A percentile compares a stretch with the other conserved stretches of the same genome.
These are phyloP conservation scores for Heliconius himera DNA, from an alignment of 1,140 invertebrate genomes.

Conservation along the genomic window DNA sequence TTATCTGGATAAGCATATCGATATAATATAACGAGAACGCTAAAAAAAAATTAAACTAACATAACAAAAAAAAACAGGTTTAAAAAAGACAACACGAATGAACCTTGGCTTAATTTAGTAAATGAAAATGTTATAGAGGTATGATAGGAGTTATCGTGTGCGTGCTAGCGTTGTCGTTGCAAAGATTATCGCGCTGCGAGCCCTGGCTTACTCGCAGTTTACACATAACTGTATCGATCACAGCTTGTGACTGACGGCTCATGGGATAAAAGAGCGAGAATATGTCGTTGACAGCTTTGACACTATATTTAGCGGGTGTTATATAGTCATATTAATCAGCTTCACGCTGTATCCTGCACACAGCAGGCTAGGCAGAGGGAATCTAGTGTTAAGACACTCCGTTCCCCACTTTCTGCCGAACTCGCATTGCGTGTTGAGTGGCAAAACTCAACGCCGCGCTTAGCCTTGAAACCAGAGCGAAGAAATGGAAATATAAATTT, in stretches of 20 bases:
- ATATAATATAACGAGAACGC: too few species aligned
- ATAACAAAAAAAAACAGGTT: neutral
- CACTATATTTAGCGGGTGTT: conserved; percentile 8
- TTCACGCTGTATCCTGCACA: too few species aligned
- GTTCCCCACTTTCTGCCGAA: too few species aligned
- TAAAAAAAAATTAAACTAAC: neutral
- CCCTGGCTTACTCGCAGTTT: conserved; percentile 53
- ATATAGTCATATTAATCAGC: too few species aligned
- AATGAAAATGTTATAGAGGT: neutral
- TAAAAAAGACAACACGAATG: neutral
- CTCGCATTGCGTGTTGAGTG: too few species aligned
- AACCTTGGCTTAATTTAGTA: neutral
- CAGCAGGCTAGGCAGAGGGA: too few species aligned
- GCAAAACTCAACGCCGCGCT: too few species aligned
- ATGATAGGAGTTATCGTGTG: conserved; percentile 40
- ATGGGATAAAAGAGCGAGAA: conserved; percentile 34
- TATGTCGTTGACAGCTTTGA: conserved; percentile 40
- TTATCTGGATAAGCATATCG: neutral
- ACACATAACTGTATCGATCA: conserved; percentile 37
- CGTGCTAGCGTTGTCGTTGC: conserved; percentile 55
- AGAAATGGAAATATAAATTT: too few species aligned
- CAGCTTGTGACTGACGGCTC: conserved; percentile 43
- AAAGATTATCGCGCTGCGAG: conserved; percentile 59
- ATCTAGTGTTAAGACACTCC: too few species aligned
- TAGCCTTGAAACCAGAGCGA: too few species aligned